Evolutionary conservation across 2,888 invertebrate genomes (phyloP), one percentile per base, ranked within the genome.

Genomic region (Plusia festucae): DNA sequence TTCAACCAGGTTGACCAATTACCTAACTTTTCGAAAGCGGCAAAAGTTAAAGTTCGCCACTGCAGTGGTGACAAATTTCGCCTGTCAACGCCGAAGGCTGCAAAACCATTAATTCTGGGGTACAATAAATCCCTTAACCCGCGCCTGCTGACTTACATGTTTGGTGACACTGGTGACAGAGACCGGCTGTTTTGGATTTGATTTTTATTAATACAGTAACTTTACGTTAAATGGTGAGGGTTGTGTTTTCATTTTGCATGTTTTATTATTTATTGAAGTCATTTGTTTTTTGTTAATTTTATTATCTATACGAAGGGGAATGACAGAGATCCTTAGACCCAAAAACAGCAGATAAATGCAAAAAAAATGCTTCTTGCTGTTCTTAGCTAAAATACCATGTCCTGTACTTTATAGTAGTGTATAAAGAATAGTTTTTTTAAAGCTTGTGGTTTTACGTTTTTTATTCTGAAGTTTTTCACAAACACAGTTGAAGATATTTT

Each of bases 101-200:
- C 46, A 49, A 49, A 49, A 49, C 46, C 46, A 49, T 49, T 49
- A 49, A 49, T 49, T 49, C 46, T 49, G 46, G 46, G 46, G 46
- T 49, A 49, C 46, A 49, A 49, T 49, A 49, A 49, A 49, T 49
- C 46, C 46, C 46, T 49, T 49, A 49, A 49, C 46, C 46, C 46
- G 46, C 20, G 46, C 46, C 46, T 49, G 18, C 18, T 49, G 46
- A 49, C 46, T 49, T 20, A 49, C 46, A 49, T 49, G 46, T 18
- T 20, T 18, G 46, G 46, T 49, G 46, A 49, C 46, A 49, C 18
- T 20, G 46, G 46, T 49, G 18, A 49, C 46, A 49, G 18, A 18
- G 46, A 20, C 16, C 46, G 46, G 18, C 46, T 18, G 46, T 2
- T 49, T 20, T 18, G 20, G 46, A 49, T 49, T 20, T 49, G 11